phyloP scores from a whole-genome alignment of 2,113 vertebrate species.

The Odontesthes bonariensis region DNA sequence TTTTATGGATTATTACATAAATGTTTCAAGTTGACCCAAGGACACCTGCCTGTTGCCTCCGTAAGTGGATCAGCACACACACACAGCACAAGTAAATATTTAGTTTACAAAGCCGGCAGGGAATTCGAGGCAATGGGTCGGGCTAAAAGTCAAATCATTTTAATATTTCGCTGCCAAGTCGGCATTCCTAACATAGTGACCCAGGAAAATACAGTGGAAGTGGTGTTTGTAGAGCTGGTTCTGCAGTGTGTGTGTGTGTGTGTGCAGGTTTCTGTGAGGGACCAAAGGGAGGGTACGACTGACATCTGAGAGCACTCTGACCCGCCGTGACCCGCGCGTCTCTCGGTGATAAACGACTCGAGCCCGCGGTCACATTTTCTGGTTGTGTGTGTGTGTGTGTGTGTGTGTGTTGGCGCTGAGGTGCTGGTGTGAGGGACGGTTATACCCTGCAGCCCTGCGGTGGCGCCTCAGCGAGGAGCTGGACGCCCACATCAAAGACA shows the following conservation, averaged over 20 bases:
- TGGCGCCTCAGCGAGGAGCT: conserved; percentile 31
- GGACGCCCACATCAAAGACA: too few relatives aligned
- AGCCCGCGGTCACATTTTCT: conserved; percentile 30
- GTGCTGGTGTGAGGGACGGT: conserved; percentile 57
- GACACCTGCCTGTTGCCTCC: not conserved
- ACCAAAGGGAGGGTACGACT: not conserved
- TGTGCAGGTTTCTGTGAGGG: conserved; percentile 17
- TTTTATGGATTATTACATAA: not conserved
- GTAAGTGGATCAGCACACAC: not conserved
- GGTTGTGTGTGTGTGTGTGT: conserved; percentile 19
- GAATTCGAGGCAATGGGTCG: not conserved
- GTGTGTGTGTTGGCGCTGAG: conserved; percentile 41
- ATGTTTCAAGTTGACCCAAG: conserved; percentile 5
- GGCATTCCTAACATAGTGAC: not conserved
- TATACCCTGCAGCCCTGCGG: conserved; percentile 36
- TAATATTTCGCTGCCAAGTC: not conserved
- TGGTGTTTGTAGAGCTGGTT: not conserved
- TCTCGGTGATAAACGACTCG: conserved; percentile 39
- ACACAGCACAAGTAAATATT: conserved; percentile 32
- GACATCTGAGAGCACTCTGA: conserved; percentile 57
- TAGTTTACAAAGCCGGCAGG: conserved; percentile 9
- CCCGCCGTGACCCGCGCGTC: conserved; percentile 23
- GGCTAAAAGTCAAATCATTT: not conserved
- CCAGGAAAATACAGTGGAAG: not conserved
- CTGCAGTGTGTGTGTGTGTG: not conserved